Percentiles rank a stretch among this genome's conserved stretches.
These are phyloP conservation scores for Molossus alvarezi DNA, from an alignment of 2,797 vertebrate species.

Conservation along the genomic window DNA sequence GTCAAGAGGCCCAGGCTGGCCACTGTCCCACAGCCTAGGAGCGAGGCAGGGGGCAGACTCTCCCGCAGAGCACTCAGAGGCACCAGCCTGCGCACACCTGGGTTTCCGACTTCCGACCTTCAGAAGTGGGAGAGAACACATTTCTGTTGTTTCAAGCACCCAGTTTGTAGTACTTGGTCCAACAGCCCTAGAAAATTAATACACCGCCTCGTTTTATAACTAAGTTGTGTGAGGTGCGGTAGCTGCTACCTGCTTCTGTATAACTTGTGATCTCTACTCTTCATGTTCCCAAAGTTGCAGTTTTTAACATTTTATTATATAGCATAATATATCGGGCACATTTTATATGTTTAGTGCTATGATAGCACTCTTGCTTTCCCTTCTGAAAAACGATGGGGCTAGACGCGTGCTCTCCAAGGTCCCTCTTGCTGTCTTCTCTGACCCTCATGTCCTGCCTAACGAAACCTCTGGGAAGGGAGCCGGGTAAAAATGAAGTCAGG, in stretches of 20 bases:
- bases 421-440: background rate
- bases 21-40: background rate
- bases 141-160: background rate
- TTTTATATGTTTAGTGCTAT: background rate
- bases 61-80: background rate
- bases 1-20: fast-evolving
- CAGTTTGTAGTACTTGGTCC: background rate
- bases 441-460: background rate
- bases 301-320: constrained; percentile 4
- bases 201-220: background rate
- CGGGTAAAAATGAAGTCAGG: constrained; percentile 49
- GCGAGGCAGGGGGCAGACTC: background rate
- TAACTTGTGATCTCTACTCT: background rate
- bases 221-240: background rate
- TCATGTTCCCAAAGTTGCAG: background rate
- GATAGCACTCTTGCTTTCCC: background rate
- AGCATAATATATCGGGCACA: background rate
- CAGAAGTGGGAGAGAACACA: background rate
- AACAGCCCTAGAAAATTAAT: background rate
- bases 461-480: background rate
- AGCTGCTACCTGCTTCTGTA: background rate
- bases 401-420: background rate
- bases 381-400: background rate
- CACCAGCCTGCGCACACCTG: background rate
- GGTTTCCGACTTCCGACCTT: background rate